Percentiles rank a stretch among this genome's conserved stretches.
These are phyloP conservation scores for Camponotus vicinus DNA, from an alignment of 1,140 invertebrate species.

Conservation along the genomic window DNA sequence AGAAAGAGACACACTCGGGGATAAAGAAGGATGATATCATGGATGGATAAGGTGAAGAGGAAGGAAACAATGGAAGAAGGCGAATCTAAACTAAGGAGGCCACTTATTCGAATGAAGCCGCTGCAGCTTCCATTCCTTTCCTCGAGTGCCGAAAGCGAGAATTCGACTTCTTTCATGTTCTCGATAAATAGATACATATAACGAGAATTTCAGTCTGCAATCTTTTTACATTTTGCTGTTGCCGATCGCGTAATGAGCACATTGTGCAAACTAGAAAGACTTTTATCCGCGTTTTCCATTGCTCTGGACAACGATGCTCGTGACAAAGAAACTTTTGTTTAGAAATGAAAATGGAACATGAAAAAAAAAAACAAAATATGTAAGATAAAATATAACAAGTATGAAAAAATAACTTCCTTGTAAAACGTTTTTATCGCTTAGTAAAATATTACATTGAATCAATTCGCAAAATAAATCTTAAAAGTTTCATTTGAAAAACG, in stretches of 20 bases:
- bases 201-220: constrained; percentile 22
- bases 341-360: not conserved
- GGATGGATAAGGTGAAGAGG: constrained; percentile 56
- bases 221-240: constrained; percentile 7
- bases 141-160: constrained; percentile 65
- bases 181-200: not conserved
- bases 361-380: not conserved
- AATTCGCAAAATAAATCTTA: not conserved
- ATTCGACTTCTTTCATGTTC: constrained; percentile 73
- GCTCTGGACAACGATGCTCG: not conserved
- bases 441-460: not conserved
- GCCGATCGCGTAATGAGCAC: constrained; percentile 67
- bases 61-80: constrained; percentile 48
- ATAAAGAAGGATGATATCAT: constrained; percentile 30
- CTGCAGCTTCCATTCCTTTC: constrained; percentile 13
- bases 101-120: constrained; percentile 81
- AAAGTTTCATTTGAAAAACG: not conserved
- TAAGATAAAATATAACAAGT: not conserved
- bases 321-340: not conserved
- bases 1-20: constrained; percentile 27
- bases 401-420: not conserved
- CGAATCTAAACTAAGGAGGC: constrained; percentile 60
- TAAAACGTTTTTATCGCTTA: too few relatives aligned
- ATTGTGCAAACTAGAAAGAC: constrained; percentile 68
- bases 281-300: constrained; percentile 19